A percentile compares a stretch with the other conserved stretches of the same genome.
Evolutionary conservation across 2,113 vertebrate genomes (phyloP).

Genomic region (Melanocharis versteri): DNA sequence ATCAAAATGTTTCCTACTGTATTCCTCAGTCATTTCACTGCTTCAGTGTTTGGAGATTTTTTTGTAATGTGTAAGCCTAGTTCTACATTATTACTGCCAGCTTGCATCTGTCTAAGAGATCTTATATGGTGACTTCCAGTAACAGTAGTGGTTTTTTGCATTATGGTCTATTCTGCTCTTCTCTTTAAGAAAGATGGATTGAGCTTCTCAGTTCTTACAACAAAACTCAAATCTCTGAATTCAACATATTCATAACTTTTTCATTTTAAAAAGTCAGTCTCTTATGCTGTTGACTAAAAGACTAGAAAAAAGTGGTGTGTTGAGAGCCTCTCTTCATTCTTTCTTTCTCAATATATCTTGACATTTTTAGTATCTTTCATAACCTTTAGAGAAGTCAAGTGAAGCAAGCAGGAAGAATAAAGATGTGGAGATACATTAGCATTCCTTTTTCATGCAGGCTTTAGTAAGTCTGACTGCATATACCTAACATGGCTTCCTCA

Average conservation of each 20-base stretch:
- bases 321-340: not conserved
- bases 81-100: not conserved
- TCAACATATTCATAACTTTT: not conserved
- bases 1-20: not conserved
- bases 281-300: not conserved
- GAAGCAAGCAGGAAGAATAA: not conserved
- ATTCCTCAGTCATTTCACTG: not conserved
- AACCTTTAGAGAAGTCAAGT: not conserved
- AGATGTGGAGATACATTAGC: not conserved
- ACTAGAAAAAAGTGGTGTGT: not conserved
- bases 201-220: not conserved
- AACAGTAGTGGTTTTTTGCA: not conserved
- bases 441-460: not conserved
- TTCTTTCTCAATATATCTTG: not conserved
- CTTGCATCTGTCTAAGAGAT: not conserved
- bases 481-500: not conserved
- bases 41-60: not conserved
- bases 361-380: not conserved
- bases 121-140: not conserved
- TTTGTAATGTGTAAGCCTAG: not conserved
- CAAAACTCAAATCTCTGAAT: not conserved
- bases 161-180: not conserved
- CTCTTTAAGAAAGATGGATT: not conserved
- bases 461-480: not conserved
- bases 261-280: not conserved